Percentiles rank a stretch among this genome's conserved stretches.
phyloP scores from a whole-genome alignment of 2,113 vertebrate species.

The Nothobranchius furzeri region DNA sequence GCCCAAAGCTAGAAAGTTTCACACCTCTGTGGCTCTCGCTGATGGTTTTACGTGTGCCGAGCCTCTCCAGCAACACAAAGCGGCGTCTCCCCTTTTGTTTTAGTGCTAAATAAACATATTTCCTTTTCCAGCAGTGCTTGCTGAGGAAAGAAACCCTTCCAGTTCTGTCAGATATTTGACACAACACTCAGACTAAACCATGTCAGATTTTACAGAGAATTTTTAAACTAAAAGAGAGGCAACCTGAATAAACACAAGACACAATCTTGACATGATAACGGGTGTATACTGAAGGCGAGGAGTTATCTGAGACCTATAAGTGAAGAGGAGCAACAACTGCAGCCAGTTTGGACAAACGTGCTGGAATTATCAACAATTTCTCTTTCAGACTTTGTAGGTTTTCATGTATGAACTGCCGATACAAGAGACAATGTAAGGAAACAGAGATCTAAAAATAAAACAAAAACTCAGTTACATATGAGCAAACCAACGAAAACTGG shows the following conservation, averaged over 20 bases:
- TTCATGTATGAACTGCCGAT: neutral
- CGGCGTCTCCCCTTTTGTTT: neutral
- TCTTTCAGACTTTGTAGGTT: neutral
- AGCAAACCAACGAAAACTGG: neutral
- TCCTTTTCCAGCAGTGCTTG: neutral
- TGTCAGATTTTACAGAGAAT: neutral
- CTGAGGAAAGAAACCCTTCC: neutral
- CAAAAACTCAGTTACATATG: neutral
- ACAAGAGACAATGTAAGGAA: too few species aligned
- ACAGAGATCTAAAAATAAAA: too few species aligned
- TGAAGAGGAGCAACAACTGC: neutral
- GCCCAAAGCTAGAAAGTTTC: slow-evolving; percentile 50
- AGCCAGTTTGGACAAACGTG: neutral
- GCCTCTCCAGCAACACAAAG: slow-evolving; percentile 3
- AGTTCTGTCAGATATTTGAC: neutral
- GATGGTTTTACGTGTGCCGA: slow-evolving; percentile 28
- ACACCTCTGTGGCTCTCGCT: slow-evolving; percentile 43
- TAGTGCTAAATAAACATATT: neutral
- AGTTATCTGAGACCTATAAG: neutral
- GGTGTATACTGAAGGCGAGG: neutral
- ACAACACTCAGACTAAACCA: neutral
- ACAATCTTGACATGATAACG: neutral
- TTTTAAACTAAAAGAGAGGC: neutral
- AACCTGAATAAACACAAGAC: neutral
- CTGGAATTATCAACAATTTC: neutral